Base-by-base conservation (phyloP, 2,888 invertebrate species). In the Dryococelus australis region DNA sequence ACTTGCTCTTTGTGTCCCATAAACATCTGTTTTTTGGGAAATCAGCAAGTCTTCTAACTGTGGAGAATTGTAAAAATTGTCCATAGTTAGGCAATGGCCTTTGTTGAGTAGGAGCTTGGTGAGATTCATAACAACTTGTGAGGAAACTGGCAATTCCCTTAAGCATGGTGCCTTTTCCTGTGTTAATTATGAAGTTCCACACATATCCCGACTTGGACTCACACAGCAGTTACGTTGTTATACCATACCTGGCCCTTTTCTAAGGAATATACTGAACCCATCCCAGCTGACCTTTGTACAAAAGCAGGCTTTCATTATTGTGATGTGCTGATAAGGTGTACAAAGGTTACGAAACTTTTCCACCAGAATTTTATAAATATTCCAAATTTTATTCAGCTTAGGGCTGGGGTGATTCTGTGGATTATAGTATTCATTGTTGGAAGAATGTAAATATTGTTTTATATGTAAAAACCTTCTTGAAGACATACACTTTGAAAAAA, bases 171-270 rank as follows among this genome's bases (percentile, higher is more conserved):
- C 43, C 43, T 89, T n/a, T n/a, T n/a, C n/a, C n/a, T n/a, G n/a
- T n/a, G n/a, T n/a, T n/a, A n/a, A n/a, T n/a, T n/a, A n/a, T 90
- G 47, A 89, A 89, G 26, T 89, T 89, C 86, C 88, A 91, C 47
- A 91, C 87, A 89, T 91, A 91, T 3, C 91, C 90, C 51, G 88
- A 89, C 88, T 89, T 89, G 20, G 90, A 91, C 24, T 65, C 16
- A 20, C 65, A 65, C 65, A 65, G 65, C 16, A 65, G 65, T 5
- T 65, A 65, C 20, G 87, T 88, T 90, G 91, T 91, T 88, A 91
- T 90, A 12, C 90, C 90, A 89, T 91, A 91, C 86, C 90, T 87
- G 9, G 90, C 87, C n/a, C n/a, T n/a, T n/a, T n/a, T n/a, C n/a
- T n/a, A n/a, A n/a, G n/a, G n/a, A n/a, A n/a, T n/a, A n/a, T n/a